A percentile compares a stretch with the other conserved stretches of the same genome.
Evolutionary conservation across 2,113 vertebrate species (phyloP).

Genomic region (Poeciliopsis retropinna): DNA sequence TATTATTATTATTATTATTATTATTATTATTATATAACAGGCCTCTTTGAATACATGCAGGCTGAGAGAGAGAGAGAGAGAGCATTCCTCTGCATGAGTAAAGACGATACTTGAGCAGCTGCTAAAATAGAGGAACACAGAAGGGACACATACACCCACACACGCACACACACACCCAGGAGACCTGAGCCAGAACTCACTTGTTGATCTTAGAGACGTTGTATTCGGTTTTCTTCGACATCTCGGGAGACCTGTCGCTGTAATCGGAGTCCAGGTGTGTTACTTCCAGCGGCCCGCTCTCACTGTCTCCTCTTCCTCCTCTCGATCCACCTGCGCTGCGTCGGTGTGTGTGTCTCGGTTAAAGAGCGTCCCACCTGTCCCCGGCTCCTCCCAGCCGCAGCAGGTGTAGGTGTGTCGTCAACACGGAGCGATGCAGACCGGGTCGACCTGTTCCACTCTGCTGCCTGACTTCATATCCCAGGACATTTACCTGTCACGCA

Average conservation of each 20-base stretch:
- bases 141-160: constrained; percentile 1
- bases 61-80: neutral
- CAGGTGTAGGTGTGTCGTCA: constrained; percentile 71
- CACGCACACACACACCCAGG: neutral
- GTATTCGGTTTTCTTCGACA: constrained; percentile 72
- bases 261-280: constrained; percentile 31
- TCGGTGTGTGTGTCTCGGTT: constrained; percentile 31
- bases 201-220: constrained; percentile 63
- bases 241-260: constrained; percentile 38
- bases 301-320: constrained; percentile 15
- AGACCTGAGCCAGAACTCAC: constrained; percentile 68
- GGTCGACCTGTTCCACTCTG: constrained; percentile 76
- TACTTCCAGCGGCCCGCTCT: constrained; percentile 23
- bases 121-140: too few species aligned
- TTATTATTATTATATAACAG: neutral
- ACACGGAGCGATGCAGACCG: constrained; percentile 60
- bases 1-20: too few species aligned
- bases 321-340: neutral
- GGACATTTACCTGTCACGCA: neutral
- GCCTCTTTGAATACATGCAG: constrained; percentile 12
- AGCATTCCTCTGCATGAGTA: neutral
- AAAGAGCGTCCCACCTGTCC: constrained; percentile 62
- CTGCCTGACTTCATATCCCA: neutral
- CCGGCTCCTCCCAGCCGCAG: constrained; percentile 65
- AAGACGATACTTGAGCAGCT: neutral